Percentiles rank a stretch among this genome's conserved stretches.
Evolutionary conservation across 1,140 invertebrate genomes (phyloP).

Genomic region (Polypedilum pembai): DNA sequence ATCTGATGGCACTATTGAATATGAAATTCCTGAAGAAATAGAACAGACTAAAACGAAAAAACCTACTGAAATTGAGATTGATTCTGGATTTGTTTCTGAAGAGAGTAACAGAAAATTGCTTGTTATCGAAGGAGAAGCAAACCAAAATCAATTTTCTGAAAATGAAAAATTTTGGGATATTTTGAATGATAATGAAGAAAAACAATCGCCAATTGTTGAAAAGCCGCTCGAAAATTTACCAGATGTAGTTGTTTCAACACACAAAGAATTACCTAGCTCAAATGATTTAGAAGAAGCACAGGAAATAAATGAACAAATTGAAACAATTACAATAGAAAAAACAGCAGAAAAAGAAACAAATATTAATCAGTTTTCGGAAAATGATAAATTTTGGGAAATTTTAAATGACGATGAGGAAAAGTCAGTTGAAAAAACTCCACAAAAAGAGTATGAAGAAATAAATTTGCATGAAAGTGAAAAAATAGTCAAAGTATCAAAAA

Average conservation of each 20-base stretch:
- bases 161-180: not conserved
- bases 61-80: not conserved
- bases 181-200: not conserved
- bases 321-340: not conserved
- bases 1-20: not conserved
- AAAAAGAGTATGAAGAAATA: no score
- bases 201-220: no score
- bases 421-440: not conserved
- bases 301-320: not conserved
- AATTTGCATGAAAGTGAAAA: no score
- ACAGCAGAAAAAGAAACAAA: not conserved
- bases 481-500: no score
- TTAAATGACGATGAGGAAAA: not conserved
- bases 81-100: not conserved
- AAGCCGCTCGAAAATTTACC: no score
- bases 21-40: conserved; percentile 29
- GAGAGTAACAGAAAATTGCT: not conserved
- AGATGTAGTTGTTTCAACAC: no score
- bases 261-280: no score
- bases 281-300: not conserved
- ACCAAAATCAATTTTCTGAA: not conserved
- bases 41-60: not conserved
- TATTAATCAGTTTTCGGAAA: not conserved
- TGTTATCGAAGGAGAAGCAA: not conserved
- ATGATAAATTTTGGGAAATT: not conserved